phyloP scores from a whole-genome alignment of 2,888 invertebrate species.

The Diarsia mendica region DNA sequence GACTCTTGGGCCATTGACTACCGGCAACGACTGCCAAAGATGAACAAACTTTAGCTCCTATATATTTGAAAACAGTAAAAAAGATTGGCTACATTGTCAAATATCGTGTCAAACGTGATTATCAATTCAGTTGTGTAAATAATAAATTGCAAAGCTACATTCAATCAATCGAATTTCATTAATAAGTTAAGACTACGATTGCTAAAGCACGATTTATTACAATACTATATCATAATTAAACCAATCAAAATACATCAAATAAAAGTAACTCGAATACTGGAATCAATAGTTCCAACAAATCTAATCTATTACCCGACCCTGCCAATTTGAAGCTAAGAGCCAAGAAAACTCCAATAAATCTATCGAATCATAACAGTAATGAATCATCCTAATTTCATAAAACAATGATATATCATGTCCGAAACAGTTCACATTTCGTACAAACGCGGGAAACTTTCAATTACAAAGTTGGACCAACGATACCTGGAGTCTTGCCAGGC shows the following conservation, averaged over 20 bases:
- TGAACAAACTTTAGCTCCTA: too few relatives aligned
- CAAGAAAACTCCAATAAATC: constrained; percentile 51
- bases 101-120: background rate
- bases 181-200: background rate
- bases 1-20: too few relatives aligned
- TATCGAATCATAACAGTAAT: constrained; percentile 52
- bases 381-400: constrained; percentile 63
- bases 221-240: background rate
- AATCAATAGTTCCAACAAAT: constrained; percentile 19
- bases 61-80: background rate
- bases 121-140: background rate
- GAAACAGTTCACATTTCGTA: constrained; percentile 69
- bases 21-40: too few relatives aligned
- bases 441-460: constrained; percentile 74
- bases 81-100: background rate
- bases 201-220: background rate
- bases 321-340: constrained; percentile 18
- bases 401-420: constrained; percentile 71
- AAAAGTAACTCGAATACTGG: constrained; percentile 2
- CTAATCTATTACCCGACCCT: constrained; percentile 15
- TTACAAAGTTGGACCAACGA: constrained; percentile 75
- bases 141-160: background rate
- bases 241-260: background rate
- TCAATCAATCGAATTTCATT: background rate
- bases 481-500: constrained; percentile 79